Base-by-base conservation (phyloP, 2,888 invertebrate genomes). In the Epsilonema sp. region DNA sequence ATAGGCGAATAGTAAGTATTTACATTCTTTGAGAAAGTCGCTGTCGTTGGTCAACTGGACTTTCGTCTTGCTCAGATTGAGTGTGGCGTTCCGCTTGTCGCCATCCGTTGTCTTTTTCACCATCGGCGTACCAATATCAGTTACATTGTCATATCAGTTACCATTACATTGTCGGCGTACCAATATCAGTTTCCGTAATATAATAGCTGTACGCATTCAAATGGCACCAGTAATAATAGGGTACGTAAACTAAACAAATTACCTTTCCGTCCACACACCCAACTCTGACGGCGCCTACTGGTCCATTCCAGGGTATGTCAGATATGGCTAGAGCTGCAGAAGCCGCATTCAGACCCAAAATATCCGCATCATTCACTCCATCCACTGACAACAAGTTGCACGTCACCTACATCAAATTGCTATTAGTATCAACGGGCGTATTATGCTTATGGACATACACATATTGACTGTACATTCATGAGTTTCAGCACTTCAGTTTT, bases 251-350 rank as follows among this genome's bases (percentile, higher is more conserved):
- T 8, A 11, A 16, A 31, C 31, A 52, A 16, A 25, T 36, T 43
- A 48, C 50, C 43, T 45, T 23, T 13, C 78, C 77, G 56, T 81
- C 78, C 47, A 81, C 73, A 45, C 80, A 68, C 1, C 87, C 92
- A 51, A 97, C 69, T 58, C 92, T 73, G 0, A 92, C 87, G 42
- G 94, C 89, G 0, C 84, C 94, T 0, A 97, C 73, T 0, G 94
- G 92, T 2, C 92, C 92, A 61, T 80, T 77, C 89, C 92, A 92
- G 0, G 94, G 94, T 52, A 94, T 83, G 65, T 89, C 83, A 26
- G 94, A 94, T 22, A 92, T 55, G 1, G 81, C 76, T 16, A 97
- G 66, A 0, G 94, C 86, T 4, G 89, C 79, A 16, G 92, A 89
- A 0, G 94, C 90, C 58, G 59, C 70, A 70, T 97, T 97, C 39